Conservation (phyloP, 2,797 vertebrate genomes). For the Sebastes itinus region DNA sequence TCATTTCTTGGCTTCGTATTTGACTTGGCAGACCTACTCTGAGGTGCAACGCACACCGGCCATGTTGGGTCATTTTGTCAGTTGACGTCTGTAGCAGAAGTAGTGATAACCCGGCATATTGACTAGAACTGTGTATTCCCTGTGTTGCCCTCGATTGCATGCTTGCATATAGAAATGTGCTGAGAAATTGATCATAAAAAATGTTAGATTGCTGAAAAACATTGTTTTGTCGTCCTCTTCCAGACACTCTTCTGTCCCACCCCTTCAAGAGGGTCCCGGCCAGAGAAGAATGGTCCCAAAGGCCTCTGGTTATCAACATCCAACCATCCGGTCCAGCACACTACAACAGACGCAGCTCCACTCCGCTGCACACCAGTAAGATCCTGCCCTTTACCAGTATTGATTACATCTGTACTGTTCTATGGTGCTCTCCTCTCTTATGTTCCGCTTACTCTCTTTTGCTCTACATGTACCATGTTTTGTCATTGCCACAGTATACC, state of each 20-base stretch:
- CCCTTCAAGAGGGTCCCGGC: slow-evolving; percentile 76
- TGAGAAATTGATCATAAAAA: not conserved
- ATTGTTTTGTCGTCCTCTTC: slow-evolving; percentile 2
- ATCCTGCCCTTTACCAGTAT: not conserved
- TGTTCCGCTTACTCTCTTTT: not conserved
- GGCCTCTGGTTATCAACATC: slow-evolving; percentile 62
- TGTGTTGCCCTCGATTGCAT: not conserved
- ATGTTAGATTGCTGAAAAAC: not conserved
- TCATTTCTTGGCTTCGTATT: not conserved
- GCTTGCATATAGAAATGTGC: not conserved
- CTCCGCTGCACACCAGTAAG: slow-evolving; percentile 69
- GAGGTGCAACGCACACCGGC: not conserved
- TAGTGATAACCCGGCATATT: not conserved
- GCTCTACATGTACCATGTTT: not conserved
- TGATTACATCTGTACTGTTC: not conserved
- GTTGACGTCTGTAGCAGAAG: not conserved
- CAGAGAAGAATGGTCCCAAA: slow-evolving; percentile 83
- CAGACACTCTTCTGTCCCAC: slow-evolving; percentile 78
- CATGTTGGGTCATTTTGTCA: not conserved
- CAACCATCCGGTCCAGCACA: slow-evolving; percentile 41
- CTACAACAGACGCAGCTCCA: slow-evolving; percentile 49
- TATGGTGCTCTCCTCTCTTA: not conserved
- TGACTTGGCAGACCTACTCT: not conserved
- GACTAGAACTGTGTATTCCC: not conserved
- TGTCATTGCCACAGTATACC: not conserved